Evolutionary conservation across 2,797 vertebrate genomes (phyloP).

Genomic region (Lemur catta): DNA sequence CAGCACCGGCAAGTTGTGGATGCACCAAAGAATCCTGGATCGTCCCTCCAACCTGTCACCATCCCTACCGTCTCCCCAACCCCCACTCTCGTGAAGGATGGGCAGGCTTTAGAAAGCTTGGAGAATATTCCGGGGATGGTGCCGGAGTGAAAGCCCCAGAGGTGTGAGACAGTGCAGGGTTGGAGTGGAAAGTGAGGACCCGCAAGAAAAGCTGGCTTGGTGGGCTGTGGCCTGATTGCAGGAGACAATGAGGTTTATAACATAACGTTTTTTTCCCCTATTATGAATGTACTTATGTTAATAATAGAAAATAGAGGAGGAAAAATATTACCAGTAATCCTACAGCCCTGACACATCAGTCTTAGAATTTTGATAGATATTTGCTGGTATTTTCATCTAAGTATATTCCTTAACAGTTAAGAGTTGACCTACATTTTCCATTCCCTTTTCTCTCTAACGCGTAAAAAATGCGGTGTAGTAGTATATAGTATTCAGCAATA

Average conservation of each 20-base stretch:
- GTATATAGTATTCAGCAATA: background rate
- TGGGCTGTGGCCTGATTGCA: constrained; percentile 22
- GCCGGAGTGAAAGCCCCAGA: background rate
- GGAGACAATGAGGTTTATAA: background rate
- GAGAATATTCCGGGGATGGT: background rate
- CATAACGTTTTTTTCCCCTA: background rate
- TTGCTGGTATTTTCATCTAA: background rate
- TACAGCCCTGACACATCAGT: background rate
- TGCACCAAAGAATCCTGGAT: background rate
- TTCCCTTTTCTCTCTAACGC: background rate
- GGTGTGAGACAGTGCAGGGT: background rate
- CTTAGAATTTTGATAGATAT: background rate
- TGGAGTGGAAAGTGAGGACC: background rate
- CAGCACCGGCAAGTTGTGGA: background rate
- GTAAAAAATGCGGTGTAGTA: background rate
- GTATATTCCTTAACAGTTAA: background rate
- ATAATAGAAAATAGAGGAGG: background rate
- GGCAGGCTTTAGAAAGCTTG: background rate
- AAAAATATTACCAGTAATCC: background rate
- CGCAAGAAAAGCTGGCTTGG: background rate
- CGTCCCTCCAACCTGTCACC: constrained; percentile 41
- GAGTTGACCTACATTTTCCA: constrained; percentile 7
- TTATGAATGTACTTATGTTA: background rate
- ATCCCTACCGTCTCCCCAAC: background rate
- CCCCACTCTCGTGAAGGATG: background rate